Percentiles rank a stretch among this genome's conserved stretches.
These are phyloP conservation scores for Agelastica alni DNA, from an alignment of 2,888 invertebrate species.

Conservation along the genomic window DNA sequence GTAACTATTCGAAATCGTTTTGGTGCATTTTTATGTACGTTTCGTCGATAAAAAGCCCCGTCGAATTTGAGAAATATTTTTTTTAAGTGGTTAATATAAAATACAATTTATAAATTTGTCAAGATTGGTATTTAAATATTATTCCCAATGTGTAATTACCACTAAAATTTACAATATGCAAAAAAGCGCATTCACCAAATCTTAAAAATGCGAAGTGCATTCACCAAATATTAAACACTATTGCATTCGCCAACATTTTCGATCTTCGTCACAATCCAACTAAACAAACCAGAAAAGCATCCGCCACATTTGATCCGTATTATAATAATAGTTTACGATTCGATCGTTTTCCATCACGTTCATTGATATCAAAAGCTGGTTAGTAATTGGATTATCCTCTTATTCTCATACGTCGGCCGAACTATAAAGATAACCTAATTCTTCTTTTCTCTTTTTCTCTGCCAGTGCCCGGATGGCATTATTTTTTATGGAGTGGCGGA, in stretches of 20 bases:
- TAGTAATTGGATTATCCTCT: constrained; percentile 10
- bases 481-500: constrained; percentile 19
- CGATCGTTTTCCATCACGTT: background rate
- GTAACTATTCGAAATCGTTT: too few species aligned
- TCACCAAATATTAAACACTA: too few species aligned
- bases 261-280: background rate
- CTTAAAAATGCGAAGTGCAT: too few species aligned
- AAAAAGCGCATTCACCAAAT: too few species aligned
- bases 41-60: too few species aligned
- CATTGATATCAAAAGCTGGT: constrained; percentile 5
- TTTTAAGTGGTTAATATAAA: too few species aligned
- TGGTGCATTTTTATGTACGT: too few species aligned
- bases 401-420: constrained; percentile 3
- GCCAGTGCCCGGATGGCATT: constrained; percentile 2
- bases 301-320: background rate
- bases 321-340: background rate
- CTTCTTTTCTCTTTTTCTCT: background rate
- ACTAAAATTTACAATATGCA: too few species aligned
- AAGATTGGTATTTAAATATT: too few species aligned
- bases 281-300: background rate
- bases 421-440: constrained; percentile 14
- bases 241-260: too few species aligned
- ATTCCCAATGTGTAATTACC: too few species aligned
- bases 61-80: background rate
- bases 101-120: too few species aligned